Conservation (phyloP, 2,888 invertebrate species). For the Archaeoteleia sp. region DNA sequence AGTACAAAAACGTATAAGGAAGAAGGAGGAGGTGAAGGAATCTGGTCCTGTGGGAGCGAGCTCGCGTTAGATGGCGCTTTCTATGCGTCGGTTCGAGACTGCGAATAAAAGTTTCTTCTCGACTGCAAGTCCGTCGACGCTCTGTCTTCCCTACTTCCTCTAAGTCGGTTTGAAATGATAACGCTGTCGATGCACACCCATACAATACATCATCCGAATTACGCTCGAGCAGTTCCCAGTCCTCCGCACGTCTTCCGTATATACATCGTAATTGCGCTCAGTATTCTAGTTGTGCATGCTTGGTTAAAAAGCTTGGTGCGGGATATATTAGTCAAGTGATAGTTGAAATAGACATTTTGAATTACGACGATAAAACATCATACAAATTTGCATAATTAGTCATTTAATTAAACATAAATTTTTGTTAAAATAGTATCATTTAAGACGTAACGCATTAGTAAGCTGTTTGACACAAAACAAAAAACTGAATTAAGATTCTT, state of each 20-base stretch:
- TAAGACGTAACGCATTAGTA: too few relatives aligned
- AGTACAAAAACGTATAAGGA: neutral
- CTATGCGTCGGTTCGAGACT: neutral
- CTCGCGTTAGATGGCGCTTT: neutral
- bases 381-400: too few relatives aligned
- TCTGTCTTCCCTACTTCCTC: slow-evolving; percentile 8
- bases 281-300: too few relatives aligned
- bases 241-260: neutral
- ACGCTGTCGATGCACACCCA: slow-evolving; percentile 19
- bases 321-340: too few relatives aligned
- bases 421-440: slow-evolving; percentile 3
- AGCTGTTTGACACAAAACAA: too few relatives aligned
- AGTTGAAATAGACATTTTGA: too few relatives aligned
- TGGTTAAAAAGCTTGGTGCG: too few relatives aligned
- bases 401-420: neutral
- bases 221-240: slow-evolving; percentile 1
- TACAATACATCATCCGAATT: slow-evolving; percentile 9
- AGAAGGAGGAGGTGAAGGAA: slow-evolving; percentile 5
- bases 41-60: slow-evolving; percentile 4
- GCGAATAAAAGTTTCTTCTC: slow-evolving; percentile 39
- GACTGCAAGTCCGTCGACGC: slow-evolving; percentile 13
- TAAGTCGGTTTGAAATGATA: slow-evolving; percentile 7
- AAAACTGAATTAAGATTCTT: too few relatives aligned
- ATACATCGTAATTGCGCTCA: neutral
- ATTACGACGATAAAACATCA: too few relatives aligned